Evolutionary conservation across 2,113 vertebrate genomes (phyloP).

Genomic region (Eptesicus fuscus): DNA sequence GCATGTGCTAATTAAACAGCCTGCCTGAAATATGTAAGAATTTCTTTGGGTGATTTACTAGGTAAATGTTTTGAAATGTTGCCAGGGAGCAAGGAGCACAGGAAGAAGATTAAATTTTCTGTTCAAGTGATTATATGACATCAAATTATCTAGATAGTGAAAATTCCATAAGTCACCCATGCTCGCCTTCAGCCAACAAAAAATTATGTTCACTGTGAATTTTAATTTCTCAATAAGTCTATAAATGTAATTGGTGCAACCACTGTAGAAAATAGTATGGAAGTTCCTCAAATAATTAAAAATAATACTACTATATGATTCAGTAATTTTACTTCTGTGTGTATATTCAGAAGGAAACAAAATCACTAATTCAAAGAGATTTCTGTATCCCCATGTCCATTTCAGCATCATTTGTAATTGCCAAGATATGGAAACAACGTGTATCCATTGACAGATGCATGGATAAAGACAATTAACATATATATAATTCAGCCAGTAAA

Average conservation of each 20-base stretch:
- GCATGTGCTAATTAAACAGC: slow-evolving; percentile 38
- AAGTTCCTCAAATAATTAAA: not conserved
- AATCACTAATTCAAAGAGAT: not conserved
- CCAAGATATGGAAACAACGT: not conserved
- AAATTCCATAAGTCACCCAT: not conserved
- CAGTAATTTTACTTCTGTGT: not conserved
- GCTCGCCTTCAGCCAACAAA: not conserved
- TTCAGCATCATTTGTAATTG: not conserved
- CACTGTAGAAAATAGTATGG: not conserved
- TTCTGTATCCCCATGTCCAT: not conserved
- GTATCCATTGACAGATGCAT: not conserved
- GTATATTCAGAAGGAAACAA: not conserved
- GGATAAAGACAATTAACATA: not conserved
- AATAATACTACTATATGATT: not conserved
- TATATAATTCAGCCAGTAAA: not conserved
- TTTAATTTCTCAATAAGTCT: not conserved
- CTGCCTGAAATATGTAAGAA: slow-evolving; percentile 23
- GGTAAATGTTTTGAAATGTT: slow-evolving; percentile 35
- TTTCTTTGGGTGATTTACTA: slow-evolving; percentile 7
- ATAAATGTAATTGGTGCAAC: not conserved
- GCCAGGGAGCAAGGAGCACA: fast-evolving
- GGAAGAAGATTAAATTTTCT: not conserved
- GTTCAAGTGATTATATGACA: not conserved
- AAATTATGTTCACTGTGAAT: not conserved
- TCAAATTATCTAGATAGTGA: not conserved